Percentiles rank a stretch among this genome's conserved stretches.
These are phyloP conservation scores for Dryomyza anilis DNA, from an alignment of 2,888 invertebrate genomes.

Conservation along the genomic window DNA sequence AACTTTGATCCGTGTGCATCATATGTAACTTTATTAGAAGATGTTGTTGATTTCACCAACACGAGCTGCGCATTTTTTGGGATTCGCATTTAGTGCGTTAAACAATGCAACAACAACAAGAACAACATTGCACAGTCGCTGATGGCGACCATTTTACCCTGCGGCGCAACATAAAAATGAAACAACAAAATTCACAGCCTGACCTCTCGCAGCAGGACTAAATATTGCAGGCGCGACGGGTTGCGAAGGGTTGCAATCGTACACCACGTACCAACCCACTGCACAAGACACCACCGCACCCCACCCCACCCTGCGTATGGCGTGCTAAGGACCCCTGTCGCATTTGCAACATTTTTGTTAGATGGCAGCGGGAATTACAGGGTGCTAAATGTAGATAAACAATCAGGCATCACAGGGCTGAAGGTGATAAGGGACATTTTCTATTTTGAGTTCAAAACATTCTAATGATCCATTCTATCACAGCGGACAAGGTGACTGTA, in stretches of 20 bases:
- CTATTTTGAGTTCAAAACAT: no score
- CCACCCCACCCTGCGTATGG: constrained; percentile 35
- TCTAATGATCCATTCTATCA: no score
- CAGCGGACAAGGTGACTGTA: no score
- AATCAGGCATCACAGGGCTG: no score
- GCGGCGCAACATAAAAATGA: no score
- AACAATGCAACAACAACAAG: constrained; percentile 30
- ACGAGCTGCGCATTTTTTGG: constrained; percentile 41
- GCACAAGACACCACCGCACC: neutral
- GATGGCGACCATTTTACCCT: constrained; percentile 53
- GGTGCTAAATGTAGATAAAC: no score
- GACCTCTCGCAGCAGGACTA: constrained; percentile 11
- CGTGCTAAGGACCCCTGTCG: constrained; percentile 32
- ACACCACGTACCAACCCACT: constrained; percentile 12
- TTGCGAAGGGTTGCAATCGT: constrained; percentile 8
- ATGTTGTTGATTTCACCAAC: constrained; percentile 13
- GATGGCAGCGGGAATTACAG: no score
- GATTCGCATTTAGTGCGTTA: constrained; percentile 12
- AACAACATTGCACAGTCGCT: neutral
- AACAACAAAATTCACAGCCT: no score
- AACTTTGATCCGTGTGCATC: constrained; percentile 16
- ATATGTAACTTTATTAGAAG: constrained; percentile 23
- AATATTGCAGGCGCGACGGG: constrained; percentile 9
- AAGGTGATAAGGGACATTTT: no score
- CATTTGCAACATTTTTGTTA: constrained; percentile 35